Percentiles rank a stretch among this genome's conserved stretches.
Conservation (phyloP, 2,888 invertebrate species). For the Lypha dubia region DNA sequence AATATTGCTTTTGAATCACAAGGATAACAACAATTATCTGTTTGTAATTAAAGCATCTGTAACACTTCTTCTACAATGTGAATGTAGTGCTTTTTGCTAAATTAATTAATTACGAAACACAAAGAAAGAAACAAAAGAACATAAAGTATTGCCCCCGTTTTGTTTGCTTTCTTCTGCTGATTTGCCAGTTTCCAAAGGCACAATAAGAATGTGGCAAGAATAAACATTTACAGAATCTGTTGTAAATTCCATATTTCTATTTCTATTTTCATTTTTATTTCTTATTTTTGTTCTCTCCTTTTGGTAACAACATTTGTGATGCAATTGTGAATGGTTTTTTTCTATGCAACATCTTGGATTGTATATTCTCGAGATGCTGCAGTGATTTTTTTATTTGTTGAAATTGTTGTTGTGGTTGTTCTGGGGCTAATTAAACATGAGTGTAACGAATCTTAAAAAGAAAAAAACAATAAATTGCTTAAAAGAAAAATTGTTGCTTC, state of each 20-base stretch:
- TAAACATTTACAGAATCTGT: constrained; percentile 61
- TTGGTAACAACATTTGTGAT: constrained; percentile 31
- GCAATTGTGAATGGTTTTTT: constrained; percentile 38
- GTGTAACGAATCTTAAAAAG: constrained; percentile 47
- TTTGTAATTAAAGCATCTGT: constrained; percentile 69
- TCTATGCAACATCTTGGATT: constrained; percentile 10
- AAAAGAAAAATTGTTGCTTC: constrained; percentile 62
- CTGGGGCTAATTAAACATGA: constrained; percentile 70
- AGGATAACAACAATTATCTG: constrained; percentile 61
- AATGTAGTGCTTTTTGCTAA: constrained; percentile 20
- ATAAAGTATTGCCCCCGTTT: background rate
- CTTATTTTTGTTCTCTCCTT: background rate
- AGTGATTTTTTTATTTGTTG: constrained; percentile 35
- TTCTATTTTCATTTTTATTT: background rate
- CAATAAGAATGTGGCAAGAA: constrained; percentile 38
- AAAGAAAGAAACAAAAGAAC: constrained; percentile 19
- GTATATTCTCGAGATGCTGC: constrained; percentile 9
- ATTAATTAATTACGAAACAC: constrained; percentile 64
- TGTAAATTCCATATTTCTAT: constrained; percentile 54
- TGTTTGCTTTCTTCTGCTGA: constrained; percentile 13
- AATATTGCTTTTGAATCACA: constrained; percentile 61
- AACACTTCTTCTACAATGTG: constrained; percentile 28
- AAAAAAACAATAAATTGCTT: constrained; percentile 49
- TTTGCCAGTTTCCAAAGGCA: constrained; percentile 16
- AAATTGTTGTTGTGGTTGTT: constrained; percentile 34